Percentiles rank a stretch among this genome's conserved stretches.
Evolutionary conservation across 1,140 invertebrate species (phyloP).

Genomic region (Drosophila equinoxialis): DNA sequence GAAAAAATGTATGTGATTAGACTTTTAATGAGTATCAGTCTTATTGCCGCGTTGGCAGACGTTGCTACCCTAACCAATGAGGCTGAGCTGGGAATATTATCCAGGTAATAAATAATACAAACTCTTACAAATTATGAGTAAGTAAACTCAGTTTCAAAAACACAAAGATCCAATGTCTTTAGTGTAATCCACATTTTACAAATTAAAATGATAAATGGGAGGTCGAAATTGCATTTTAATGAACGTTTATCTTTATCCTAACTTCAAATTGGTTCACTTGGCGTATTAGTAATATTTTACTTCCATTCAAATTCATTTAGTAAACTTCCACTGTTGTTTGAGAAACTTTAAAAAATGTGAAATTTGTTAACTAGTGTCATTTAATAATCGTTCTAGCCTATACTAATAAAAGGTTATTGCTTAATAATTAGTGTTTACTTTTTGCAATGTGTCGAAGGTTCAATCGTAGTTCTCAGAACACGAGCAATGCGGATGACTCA

Average conservation of each 20-base stretch:
- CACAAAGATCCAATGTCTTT: too few relatives aligned
- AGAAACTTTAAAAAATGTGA: too few relatives aligned
- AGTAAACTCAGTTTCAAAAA: not conserved
- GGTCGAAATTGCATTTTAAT: too few relatives aligned
- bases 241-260: too few relatives aligned
- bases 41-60: slow-evolving; percentile 35
- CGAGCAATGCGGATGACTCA: not conserved
- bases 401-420: not conserved
- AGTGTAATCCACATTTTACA: too few relatives aligned
- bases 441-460: slow-evolving; percentile 16
- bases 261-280: too few relatives aligned
- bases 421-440: not conserved
- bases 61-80: slow-evolving; percentile 23
- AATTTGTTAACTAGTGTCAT: not conserved
- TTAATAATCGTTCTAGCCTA: not conserved
- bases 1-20: slow-evolving; percentile 39
- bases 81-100: slow-evolving; percentile 22
- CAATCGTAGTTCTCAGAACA: slow-evolving; percentile 8
- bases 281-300: too few relatives aligned
- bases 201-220: too few relatives aligned
- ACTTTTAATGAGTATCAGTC: slow-evolving; percentile 35
- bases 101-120: slow-evolving; percentile 38
- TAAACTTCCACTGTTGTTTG: too few relatives aligned
- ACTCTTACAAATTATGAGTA: slow-evolving; percentile 1
- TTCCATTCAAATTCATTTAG: too few relatives aligned